A percentile compares a stretch with the other conserved stretches of the same genome.
phyloP scores from a whole-genome alignment of 2,113 vertebrate genomes.

The Eptesicus fuscus region DNA sequence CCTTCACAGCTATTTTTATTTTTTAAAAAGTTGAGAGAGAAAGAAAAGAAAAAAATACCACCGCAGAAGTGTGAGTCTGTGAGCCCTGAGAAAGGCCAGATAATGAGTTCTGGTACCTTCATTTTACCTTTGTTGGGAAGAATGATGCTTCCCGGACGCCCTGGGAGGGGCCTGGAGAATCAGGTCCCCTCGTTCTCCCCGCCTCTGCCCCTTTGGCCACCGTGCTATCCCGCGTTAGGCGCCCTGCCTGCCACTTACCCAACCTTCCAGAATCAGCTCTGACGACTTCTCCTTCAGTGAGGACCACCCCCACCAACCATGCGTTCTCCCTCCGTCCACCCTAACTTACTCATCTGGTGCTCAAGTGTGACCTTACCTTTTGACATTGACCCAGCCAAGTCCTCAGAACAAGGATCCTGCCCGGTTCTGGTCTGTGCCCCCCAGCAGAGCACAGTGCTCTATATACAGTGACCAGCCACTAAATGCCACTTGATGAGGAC shows the following conservation, averaged over 20 bases:
- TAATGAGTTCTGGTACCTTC: neutral
- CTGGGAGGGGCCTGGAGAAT: neutral
- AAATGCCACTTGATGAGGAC: neutral
- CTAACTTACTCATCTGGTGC: neutral
- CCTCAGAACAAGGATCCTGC: neutral
- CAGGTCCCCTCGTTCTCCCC: neutral
- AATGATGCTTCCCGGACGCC: neutral
- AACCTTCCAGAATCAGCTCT: neutral
- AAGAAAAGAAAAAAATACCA: neutral
- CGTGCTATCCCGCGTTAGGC: neutral
- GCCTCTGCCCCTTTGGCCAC: neutral
- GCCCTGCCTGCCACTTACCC: neutral
- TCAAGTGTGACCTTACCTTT: neutral
- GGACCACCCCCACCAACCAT: neutral
- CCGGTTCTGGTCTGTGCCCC: accelerated
- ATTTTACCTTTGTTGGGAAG: neutral
- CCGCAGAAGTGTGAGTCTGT: neutral
- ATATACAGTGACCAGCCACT: accelerated
- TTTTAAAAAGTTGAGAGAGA: neutral
- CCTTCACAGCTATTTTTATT: slow-evolving; percentile 68
- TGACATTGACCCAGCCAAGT: neutral
- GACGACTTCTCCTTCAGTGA: accelerated
- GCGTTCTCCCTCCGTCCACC: neutral
- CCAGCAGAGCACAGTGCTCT: neutral
- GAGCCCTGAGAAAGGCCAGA: neutral